Percentiles rank a stretch among this genome's conserved stretches.
Evolutionary conservation across 2,797 vertebrate genomes (phyloP).

Genomic region (Falco cherrug): DNA sequence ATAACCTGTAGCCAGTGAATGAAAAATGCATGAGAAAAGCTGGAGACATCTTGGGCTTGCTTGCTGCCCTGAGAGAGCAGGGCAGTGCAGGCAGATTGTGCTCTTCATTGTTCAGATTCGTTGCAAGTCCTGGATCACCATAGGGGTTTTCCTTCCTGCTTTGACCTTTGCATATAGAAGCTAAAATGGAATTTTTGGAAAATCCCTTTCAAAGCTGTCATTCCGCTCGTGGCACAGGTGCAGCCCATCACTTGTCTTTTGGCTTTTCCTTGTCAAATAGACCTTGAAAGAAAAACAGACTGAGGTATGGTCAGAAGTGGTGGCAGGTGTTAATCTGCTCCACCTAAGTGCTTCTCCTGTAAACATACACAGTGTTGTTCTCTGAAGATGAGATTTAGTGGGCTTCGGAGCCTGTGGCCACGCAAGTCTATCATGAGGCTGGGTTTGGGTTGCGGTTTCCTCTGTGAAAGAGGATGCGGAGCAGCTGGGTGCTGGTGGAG

Average conservation of each 20-base stretch:
- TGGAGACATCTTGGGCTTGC: background rate
- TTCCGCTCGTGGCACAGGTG: background rate
- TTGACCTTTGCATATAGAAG: background rate
- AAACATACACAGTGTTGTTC: rapidly evolving
- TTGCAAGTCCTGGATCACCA: background rate
- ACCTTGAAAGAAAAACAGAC: background rate
- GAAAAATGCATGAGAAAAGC: background rate
- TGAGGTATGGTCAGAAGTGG: background rate
- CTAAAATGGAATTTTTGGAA: background rate
- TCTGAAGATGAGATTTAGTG: background rate
- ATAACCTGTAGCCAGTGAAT: background rate
- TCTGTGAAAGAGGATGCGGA: background rate
- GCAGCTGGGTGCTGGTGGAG: background rate
- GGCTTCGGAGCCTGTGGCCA: rapidly evolving
- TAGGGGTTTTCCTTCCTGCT: background rate
- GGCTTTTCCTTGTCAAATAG: background rate
- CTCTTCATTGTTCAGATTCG: background rate
- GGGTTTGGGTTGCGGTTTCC: background rate
- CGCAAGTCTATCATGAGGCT: rapidly evolving
- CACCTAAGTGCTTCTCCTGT: background rate
- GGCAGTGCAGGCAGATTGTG: background rate
- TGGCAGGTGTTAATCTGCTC: background rate
- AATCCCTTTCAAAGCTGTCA: background rate
- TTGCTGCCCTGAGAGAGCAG: background rate
- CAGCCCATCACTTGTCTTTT: background rate